Evolutionary conservation across 1,140 invertebrate genomes (phyloP).

Genomic region (Ephestia elutella): DNA sequence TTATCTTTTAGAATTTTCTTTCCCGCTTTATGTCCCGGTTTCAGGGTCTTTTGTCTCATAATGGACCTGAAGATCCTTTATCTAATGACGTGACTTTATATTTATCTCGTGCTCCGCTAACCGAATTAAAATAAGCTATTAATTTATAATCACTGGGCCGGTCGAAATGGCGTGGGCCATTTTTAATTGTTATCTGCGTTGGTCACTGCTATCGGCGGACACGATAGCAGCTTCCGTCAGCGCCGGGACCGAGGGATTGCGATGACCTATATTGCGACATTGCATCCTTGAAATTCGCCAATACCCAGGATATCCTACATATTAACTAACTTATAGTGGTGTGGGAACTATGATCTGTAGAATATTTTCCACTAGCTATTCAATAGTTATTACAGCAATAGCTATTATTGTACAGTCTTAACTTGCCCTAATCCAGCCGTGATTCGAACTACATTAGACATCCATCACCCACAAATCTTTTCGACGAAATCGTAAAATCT

Average conservation of each 20-base stretch:
- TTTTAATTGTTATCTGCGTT: slow-evolving; percentile 24
- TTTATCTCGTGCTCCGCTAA: neutral
- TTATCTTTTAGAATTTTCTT: no score
- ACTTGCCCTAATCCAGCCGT: no score
- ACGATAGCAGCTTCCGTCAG: slow-evolving; percentile 40
- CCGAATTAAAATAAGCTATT: neutral
- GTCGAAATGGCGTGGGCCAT: neutral
- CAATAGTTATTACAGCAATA: no score
- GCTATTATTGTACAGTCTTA: no score
- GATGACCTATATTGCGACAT: neutral
- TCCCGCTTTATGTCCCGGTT: no score
- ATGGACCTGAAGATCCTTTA: neutral
- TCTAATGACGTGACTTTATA: neutral
- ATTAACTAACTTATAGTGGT: no score
- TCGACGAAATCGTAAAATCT: no score
- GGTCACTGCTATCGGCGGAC: slow-evolving; percentile 46
- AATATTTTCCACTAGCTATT: no score
- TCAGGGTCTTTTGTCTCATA: no score
- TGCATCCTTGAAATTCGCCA: neutral
- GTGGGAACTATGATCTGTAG: no score
- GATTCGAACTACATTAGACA: no score
- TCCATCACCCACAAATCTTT: no score
- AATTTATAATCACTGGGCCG: neutral
- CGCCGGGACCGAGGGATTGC: neutral
- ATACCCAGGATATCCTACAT: neutral